Evolutionary conservation across 1,140 invertebrate species (phyloP).

Genomic region (Magallana ariakensis): DNA sequence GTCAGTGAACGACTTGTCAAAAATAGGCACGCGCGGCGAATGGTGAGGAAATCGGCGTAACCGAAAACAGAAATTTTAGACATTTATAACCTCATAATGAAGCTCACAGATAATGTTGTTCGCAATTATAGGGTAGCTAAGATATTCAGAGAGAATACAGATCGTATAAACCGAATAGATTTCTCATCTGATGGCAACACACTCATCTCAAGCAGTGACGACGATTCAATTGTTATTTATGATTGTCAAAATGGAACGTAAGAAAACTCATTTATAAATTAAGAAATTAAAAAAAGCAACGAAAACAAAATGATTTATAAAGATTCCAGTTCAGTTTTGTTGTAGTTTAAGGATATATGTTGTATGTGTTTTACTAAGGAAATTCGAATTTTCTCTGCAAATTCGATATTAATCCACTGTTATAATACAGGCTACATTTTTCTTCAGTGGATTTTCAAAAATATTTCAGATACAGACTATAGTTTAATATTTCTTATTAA

Average conservation of each 20-base stretch:
- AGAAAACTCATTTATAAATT: slow-evolving; percentile 63
- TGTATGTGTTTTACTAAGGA: too few relatives aligned
- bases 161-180: slow-evolving; percentile 98
- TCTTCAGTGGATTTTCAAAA: too few relatives aligned
- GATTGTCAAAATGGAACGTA: slow-evolving; percentile 98
- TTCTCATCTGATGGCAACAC: slow-evolving; percentile 97
- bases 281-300: too few relatives aligned
- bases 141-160: slow-evolving; percentile 97
- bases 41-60: not conserved
- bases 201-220: slow-evolving; percentile 98
- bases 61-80: not conserved
- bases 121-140: slow-evolving; percentile 92
- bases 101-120: slow-evolving; percentile 95
- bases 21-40: not conserved
- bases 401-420: too few relatives aligned
- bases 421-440: too few relatives aligned
- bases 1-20: not conserved
- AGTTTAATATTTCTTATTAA: too few relatives aligned
- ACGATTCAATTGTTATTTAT: slow-evolving; percentile 99
- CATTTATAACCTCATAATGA: slow-evolving; percentile 83
- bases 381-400: too few relatives aligned
- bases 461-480: too few relatives aligned
- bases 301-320: too few relatives aligned
- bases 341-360: too few relatives aligned
- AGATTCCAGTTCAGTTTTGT: too few relatives aligned